phyloP scores from a whole-genome alignment of 2,888 invertebrate genomes.

The Lithosia quadra region DNA sequence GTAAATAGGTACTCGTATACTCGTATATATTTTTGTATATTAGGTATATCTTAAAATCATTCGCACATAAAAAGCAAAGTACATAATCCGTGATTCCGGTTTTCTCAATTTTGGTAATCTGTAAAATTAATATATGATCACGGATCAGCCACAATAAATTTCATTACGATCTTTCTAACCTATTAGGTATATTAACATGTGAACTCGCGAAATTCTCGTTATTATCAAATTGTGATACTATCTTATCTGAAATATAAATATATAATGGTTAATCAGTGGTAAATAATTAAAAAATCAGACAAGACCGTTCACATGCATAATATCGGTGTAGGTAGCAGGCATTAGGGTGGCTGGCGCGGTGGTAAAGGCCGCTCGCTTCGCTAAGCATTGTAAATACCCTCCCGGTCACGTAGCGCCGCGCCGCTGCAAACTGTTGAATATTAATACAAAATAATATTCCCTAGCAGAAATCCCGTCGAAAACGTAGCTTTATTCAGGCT shows the following conservation, averaged over 20 bases:
- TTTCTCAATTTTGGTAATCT: too few relatives aligned
- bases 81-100: too few relatives aligned
- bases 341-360: conserved; percentile 53
- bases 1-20: too few relatives aligned
- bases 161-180: too few relatives aligned
- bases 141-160: too few relatives aligned
- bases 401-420: conserved; percentile 78
- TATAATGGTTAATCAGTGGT: neutral
- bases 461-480: conserved; percentile 67
- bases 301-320: conserved; percentile 66
- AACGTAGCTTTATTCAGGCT: conserved; percentile 58
- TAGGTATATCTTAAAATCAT: too few relatives aligned
- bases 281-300: conserved; percentile 35
- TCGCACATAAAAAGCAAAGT: too few relatives aligned
- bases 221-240: too few relatives aligned
- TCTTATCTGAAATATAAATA: conserved; percentile 22
- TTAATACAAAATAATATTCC: conserved; percentile 79
- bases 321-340: conserved; percentile 52
- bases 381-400: conserved; percentile 83
- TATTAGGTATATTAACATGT: too few relatives aligned
- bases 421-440: conserved; percentile 83
- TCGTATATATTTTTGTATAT: too few relatives aligned
- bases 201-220: too few relatives aligned
- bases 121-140: too few relatives aligned
- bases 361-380: conserved; percentile 70